Percentiles rank a stretch among this genome's conserved stretches.
These are phyloP conservation scores for Seira ritae DNA, from an alignment of 2,888 invertebrate genomes.

Conservation along the genomic window DNA sequence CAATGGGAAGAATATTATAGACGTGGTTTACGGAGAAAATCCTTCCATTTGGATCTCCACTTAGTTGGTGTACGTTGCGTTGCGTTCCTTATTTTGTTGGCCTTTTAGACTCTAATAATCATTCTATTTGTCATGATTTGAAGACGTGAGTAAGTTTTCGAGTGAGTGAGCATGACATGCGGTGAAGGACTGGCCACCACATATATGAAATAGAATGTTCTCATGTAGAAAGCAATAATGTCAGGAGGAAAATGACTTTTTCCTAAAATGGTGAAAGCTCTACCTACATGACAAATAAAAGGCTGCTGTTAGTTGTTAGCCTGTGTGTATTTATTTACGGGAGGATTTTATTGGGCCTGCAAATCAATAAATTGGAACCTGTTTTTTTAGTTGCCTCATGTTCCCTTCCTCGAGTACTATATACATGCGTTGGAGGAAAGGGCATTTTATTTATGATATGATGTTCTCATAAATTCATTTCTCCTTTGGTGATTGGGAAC, in stretches of 20 bases:
- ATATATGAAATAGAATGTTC: constrained; percentile 28
- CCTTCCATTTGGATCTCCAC: background rate
- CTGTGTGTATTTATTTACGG: constrained; percentile 19
- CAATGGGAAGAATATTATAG: no score
- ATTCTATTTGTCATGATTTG: constrained; percentile 26
- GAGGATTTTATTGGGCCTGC: background rate
- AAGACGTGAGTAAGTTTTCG: constrained; percentile 52
- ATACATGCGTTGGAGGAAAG: no score
- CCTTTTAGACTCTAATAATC: constrained; percentile 19
- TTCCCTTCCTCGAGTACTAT: no score
- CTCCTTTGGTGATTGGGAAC: background rate
- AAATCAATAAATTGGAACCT: background rate
- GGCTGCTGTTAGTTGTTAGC: constrained; percentile 12
- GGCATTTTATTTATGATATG: background rate
- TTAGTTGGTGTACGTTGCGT: background rate
- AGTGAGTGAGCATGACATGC: constrained; percentile 46
- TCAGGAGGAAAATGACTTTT: constrained; percentile 19
- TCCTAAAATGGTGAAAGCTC: constrained; percentile 5
- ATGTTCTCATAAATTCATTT: constrained; percentile 6
- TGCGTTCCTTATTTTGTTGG: constrained; percentile 16
- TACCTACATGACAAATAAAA: constrained; percentile 17
- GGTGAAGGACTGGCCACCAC: constrained; percentile 12
- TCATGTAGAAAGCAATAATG: constrained; percentile 31
- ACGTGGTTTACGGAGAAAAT: no score
- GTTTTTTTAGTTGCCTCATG: no score